These are phyloP conservation scores for Dasysyrphus albostriatus DNA, from an alignment of 2,888 invertebrate genomes.

Conservation along the genomic window DNA sequence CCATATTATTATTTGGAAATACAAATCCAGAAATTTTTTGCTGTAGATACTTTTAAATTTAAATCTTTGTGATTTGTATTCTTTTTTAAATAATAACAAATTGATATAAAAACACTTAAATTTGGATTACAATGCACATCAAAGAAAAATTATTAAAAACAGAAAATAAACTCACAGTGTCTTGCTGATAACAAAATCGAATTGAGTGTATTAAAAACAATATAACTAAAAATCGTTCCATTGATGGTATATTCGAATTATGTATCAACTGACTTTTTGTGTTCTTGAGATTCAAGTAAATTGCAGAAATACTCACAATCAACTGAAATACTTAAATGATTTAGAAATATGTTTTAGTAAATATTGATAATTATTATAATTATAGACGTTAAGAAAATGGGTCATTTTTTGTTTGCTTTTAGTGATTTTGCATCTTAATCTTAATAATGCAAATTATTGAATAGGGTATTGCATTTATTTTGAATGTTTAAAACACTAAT, in stretches of 20 bases:
- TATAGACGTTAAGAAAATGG: conserved; percentile 5
- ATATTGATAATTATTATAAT: conserved; percentile 19
- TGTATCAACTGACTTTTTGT: not conserved
- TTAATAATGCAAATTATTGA: conserved; percentile 2
- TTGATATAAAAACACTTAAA: not conserved
- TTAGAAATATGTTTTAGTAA: conserved; percentile 24
- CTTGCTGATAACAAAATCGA: conserved; percentile 46
- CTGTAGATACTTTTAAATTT: no score
- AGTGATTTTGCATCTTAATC: conserved; percentile 14
- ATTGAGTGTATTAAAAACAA: conserved; percentile 39
- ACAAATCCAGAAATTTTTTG: no score
- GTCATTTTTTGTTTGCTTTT: conserved; percentile 13
- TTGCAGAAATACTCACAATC: conserved; percentile 21
- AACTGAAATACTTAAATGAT: conserved; percentile 36
- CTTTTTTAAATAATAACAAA: not conserved
- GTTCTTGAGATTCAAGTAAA: conserved; percentile 22
- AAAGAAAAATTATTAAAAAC: not conserved
- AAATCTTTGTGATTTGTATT: not conserved
- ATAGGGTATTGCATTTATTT: conserved; percentile 27
- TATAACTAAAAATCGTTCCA: conserved; percentile 13
- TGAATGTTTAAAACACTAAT: not conserved
- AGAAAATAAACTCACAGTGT: conserved; percentile 51
- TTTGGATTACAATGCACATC: not conserved
- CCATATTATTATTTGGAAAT: no score
- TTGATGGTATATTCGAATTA: not conserved